Conservation (phyloP, 2,797 vertebrate genomes). For the Pseudochromis fuscus region DNA sequence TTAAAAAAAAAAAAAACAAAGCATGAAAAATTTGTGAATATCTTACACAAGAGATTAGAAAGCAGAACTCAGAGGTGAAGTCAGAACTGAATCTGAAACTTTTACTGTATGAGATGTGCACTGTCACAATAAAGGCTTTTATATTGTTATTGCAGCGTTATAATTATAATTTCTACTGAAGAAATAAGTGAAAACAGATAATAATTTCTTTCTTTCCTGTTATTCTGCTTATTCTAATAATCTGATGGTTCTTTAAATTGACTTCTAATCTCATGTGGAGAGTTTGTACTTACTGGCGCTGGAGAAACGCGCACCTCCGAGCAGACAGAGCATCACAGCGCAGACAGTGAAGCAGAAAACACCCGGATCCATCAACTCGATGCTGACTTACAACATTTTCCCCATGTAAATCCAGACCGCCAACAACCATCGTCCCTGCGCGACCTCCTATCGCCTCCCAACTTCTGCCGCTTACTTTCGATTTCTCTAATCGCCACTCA, state of each 20-base stretch:
- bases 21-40: too few species aligned
- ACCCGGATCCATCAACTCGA: conserved; percentile 53
- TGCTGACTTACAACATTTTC: neutral
- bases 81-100: too few species aligned
- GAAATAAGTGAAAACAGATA: neutral
- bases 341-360: neutral
- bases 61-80: too few species aligned
- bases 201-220: neutral
- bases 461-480: conserved; percentile 1
- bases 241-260: neutral
- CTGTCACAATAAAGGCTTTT: too few species aligned
- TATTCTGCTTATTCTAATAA: neutral
- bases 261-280: neutral
- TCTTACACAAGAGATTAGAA: too few species aligned
- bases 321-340: conserved; percentile 10
- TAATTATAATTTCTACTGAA: too few species aligned
- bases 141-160: too few species aligned
- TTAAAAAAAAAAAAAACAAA: too few species aligned
- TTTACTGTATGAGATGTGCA: too few species aligned
- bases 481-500: conserved; percentile 40
- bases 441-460: fast-evolving
- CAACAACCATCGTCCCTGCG: conserved; percentile 15
- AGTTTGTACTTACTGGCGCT: conserved; percentile 46
- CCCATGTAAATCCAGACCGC: fast-evolving
- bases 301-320: conserved; percentile 1